Base-by-base conservation (phyloP, 2,113 vertebrate species). In the Madoqua kirkii region DNA sequence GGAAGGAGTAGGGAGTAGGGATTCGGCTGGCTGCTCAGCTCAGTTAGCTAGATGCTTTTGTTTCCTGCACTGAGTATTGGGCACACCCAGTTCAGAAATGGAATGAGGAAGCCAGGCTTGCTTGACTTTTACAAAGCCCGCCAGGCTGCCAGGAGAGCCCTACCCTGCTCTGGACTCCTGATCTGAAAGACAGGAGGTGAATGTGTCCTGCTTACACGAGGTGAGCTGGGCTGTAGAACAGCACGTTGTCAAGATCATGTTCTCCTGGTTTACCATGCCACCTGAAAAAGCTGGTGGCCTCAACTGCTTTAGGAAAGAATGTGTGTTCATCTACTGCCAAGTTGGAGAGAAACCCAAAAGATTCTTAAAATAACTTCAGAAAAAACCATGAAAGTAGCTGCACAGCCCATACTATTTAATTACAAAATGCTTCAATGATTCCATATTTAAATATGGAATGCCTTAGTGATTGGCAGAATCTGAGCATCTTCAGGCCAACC, bases 271-370 rank as follows among this genome's bases (percentile, higher is more conserved):
- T 45, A 60, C 7, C 5, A 15, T 55, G 45, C 29, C 27, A 2
- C 19, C 74, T 29, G 12, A 21, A 45, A 52, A 23, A 78, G 40
- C 83, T 64, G 36, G 67, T 33, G 17, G 25, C n/a, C 9, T 7
- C 2, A 74, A 12, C 16, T 6, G 52, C 16, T 98, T 99, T 95
- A 99, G 99, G 7, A 99, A 99, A 71, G 98, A 98, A 1, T 99
- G 99, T 2, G 98, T 99, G 76, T 99, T 99, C 98, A 99, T 99
- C 98, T 99, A 99, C 98, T 99, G 99, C 97, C 99, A 99, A 98
- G 99, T 99, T 62, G 99, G 99, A 98, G 99, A 99, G 91, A 98
- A 99, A 97, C 50, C 99, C 99, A 99, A 99, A 99, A 96, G 98
- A 99, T 98, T 98, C 98, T 96, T 99, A 98, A 91, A 99, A 99